phyloP scores from a whole-genome alignment of 2,797 vertebrate genomes.

The Arremon brunneinucha region DNA sequence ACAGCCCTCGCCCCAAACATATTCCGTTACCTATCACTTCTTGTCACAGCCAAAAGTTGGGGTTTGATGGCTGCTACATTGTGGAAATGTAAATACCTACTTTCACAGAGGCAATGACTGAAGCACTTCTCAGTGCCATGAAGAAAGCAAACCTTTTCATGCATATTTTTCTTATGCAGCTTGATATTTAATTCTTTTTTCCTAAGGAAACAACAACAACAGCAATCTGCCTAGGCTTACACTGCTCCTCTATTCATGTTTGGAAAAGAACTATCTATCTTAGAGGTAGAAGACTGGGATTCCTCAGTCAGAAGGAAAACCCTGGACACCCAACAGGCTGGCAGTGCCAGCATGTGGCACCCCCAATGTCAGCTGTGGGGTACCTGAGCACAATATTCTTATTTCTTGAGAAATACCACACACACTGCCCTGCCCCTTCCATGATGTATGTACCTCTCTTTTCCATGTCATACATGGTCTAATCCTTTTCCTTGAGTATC shows the following conservation, averaged over 20 bases:
- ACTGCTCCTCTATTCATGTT: neutral
- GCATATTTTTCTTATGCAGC: neutral
- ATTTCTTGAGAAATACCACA: neutral
- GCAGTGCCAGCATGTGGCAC: too few species aligned
- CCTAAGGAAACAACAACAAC: neutral
- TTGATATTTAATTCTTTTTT: neutral
- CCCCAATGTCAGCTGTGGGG: neutral
- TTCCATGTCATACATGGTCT: neutral
- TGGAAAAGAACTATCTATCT: neutral
- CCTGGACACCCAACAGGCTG: neutral
- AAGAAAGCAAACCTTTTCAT: neutral
- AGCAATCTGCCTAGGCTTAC: neutral
- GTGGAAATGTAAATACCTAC: neutral
- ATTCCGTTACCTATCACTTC: accelerated
- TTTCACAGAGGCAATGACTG: neutral
- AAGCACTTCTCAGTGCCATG: neutral
- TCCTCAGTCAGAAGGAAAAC: neutral
- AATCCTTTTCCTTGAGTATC: neutral
- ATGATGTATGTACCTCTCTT: neutral
- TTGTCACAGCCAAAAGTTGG: neutral
- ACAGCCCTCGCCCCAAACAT: neutral
- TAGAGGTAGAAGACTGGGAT: neutral
- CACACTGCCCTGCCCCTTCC: neutral
- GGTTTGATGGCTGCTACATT: accelerated
- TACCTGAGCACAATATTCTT: neutral